Base-by-base conservation (phyloP, 2,888 invertebrate genomes). In the Strigamia transsilvanica region DNA sequence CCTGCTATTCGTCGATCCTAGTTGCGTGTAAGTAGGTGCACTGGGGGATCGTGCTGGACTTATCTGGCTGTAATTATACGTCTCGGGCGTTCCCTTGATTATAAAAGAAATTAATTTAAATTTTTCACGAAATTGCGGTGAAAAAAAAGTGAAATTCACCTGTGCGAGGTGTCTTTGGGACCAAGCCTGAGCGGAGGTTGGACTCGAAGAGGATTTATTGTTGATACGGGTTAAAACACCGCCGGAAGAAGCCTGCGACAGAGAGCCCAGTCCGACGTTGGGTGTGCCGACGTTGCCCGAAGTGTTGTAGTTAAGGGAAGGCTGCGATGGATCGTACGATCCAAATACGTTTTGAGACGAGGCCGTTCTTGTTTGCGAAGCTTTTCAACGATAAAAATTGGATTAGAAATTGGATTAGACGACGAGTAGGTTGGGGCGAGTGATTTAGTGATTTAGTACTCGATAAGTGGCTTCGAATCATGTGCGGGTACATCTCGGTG, bases 251-350 rank as follows among this genome's bases (percentile, higher is more conserved):
- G 85, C 84, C 82, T 85, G 85, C 82, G 83, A 32, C 79, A 83
- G 41, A 13, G 78, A 51, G 10, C 81, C 80, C 79, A 83, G 78
- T 41, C 82, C 83, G 12, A 83, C 83, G 61, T 81, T 81, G 23
- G 66, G 82, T 32, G 82, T 66, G 38, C 51, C 83, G 32, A 82
- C 51, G 66, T 38, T 82, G 13, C 13, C 41, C 23, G 83, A 82
- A 73, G 82, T 83, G 32, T 82, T 81, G 42, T 83, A 83, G 51
- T 82, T 82, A 81, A 84, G 42, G 56, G 93, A 94, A 27, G 94
- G 94, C 81, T 93, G 92, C 82, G 93, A 93, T 42, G 93, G 91
- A 88, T 94, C 95, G 85, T 94, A 94, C 84, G 91, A 92, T 61
- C 88, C 88, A 86, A 93, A 93, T 27, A 93, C 91, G 85, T 92